phyloP scores from a whole-genome alignment of 1,140 invertebrate genomes.

The Pogonomyrmex californicus region DNA sequence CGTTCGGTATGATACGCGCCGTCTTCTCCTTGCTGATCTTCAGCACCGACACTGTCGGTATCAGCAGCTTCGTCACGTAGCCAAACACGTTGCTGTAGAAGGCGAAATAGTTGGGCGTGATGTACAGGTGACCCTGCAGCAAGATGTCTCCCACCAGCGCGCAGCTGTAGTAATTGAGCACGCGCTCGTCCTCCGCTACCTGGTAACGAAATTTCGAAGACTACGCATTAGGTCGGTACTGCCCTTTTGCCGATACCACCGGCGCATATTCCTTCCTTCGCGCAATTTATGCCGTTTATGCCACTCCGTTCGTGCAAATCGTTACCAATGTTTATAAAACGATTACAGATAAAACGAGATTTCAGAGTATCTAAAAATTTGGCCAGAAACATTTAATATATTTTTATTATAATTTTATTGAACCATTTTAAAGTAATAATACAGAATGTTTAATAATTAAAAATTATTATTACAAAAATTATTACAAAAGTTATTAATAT shows the following conservation, averaged over 20 bases:
- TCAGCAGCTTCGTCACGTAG: constrained; percentile 95
- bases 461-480: too few relatives aligned
- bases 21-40: constrained; percentile 97
- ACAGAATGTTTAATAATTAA: too few relatives aligned
- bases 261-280: too few relatives aligned
- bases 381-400: too few relatives aligned
- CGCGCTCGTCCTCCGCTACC: constrained; percentile 91
- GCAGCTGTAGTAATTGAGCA: constrained; percentile 96
- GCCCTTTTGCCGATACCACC: constrained; percentile 65
- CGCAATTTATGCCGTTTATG: too few relatives aligned
- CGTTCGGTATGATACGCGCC: constrained; percentile 96
- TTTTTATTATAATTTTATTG: too few relatives aligned
- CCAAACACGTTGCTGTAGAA: constrained; percentile 98
- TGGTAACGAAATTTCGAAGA: constrained; percentile 84
- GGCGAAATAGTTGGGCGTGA: constrained; percentile 97
- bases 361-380: too few relatives aligned
- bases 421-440: too few relatives aligned
- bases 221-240: constrained; percentile 79
- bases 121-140: constrained; percentile 97
- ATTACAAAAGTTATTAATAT: too few relatives aligned
- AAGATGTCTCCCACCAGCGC: constrained; percentile 96
- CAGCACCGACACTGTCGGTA: constrained; percentile 93
- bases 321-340: neutral
- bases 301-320: neutral
- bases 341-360: neutral